Conservation (phyloP, 2,113 vertebrate species). For the Myrmecobius fasciatus region DNA sequence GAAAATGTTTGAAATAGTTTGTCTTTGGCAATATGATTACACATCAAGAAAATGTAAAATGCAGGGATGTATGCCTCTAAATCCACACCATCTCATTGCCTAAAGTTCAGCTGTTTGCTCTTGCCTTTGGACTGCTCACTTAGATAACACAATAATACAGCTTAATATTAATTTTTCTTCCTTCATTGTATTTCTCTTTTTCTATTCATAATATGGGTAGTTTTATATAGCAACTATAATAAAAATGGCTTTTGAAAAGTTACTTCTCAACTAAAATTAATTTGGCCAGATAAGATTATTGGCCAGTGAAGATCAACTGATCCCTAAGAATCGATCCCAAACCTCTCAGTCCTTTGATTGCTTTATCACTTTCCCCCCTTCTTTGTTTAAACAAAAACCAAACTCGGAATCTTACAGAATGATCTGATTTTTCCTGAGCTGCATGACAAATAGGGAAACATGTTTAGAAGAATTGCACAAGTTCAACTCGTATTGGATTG, state of each 20-base stretch:
- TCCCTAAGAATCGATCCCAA: constrained; percentile 77
- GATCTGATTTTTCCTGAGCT: no score
- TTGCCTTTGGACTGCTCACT: constrained; percentile 86
- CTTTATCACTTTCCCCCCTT: constrained; percentile 84
- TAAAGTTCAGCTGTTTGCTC: constrained; percentile 86
- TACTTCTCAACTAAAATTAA: constrained; percentile 83
- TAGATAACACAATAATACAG: constrained; percentile 82
- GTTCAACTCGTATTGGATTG: no score
- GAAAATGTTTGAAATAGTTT: no score
- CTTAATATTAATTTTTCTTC: constrained; percentile 79
- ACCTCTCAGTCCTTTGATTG: constrained; percentile 85
- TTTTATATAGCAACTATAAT: constrained; percentile 86
- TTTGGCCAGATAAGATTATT: constrained; percentile 75
- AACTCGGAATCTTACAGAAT: constrained; percentile 86
- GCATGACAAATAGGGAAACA: no score
- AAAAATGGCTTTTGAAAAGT: constrained; percentile 80
- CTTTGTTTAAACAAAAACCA: constrained; percentile 84
- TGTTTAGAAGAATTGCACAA: no score
- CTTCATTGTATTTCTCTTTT: constrained; percentile 80
- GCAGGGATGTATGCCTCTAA: no score
- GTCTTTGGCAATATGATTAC: no score
- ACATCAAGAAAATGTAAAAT: no score
- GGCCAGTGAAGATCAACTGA: constrained; percentile 83
- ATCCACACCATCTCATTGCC: constrained; percentile 84
- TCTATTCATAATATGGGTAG: constrained; percentile 87